A percentile compares a stretch with the other conserved stretches of the same genome.
These are phyloP conservation scores for Ostrea edulis DNA, from an alignment of 1,140 invertebrate genomes.

Conservation along the genomic window DNA sequence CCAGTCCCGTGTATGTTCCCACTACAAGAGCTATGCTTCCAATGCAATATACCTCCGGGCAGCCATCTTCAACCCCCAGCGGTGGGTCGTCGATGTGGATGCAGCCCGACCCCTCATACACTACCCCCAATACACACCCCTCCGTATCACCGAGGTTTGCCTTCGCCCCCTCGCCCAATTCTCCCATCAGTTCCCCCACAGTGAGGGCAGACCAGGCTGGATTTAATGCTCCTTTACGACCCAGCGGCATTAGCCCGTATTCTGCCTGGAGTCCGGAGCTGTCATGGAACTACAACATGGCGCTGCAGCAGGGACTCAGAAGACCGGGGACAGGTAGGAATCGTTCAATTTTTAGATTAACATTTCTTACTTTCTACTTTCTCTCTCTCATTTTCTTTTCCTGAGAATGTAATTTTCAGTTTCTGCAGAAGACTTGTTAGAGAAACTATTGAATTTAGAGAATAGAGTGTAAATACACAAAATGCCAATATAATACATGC, in stretches of 20 bases:
- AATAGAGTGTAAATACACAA: slow-evolving; percentile 24
- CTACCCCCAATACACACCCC: slow-evolving; percentile 63
- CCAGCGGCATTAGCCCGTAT: slow-evolving; percentile 69
- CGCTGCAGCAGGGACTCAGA: slow-evolving; percentile 67
- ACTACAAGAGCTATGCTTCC: slow-evolving; percentile 73
- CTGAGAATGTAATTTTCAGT: background rate
- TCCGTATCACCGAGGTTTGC: slow-evolving; percentile 67
- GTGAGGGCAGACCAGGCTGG: slow-evolving; percentile 64
- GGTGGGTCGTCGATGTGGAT: slow-evolving; percentile 67
- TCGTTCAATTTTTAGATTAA: background rate
- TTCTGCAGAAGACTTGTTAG: too few species aligned
- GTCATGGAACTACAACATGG: slow-evolving; percentile 74
- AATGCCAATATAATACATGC: slow-evolving; percentile 33
- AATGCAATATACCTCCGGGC: slow-evolving; percentile 69
- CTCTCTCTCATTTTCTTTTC: background rate
- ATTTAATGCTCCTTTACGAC: slow-evolving; percentile 63
- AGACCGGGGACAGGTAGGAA: slow-evolving; percentile 68
- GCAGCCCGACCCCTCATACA: slow-evolving; percentile 62
- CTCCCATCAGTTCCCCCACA: slow-evolving; percentile 65
- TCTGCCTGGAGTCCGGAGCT: slow-evolving; percentile 70
- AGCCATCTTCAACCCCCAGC: slow-evolving; percentile 61
- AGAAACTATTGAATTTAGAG: slow-evolving; percentile 23
- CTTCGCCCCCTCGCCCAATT: slow-evolving; percentile 65
- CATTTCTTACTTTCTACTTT: background rate
- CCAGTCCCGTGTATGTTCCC: slow-evolving; percentile 76